phyloP scores from a whole-genome alignment of 2,888 invertebrate species.

The Tortricodes alternella region DNA sequence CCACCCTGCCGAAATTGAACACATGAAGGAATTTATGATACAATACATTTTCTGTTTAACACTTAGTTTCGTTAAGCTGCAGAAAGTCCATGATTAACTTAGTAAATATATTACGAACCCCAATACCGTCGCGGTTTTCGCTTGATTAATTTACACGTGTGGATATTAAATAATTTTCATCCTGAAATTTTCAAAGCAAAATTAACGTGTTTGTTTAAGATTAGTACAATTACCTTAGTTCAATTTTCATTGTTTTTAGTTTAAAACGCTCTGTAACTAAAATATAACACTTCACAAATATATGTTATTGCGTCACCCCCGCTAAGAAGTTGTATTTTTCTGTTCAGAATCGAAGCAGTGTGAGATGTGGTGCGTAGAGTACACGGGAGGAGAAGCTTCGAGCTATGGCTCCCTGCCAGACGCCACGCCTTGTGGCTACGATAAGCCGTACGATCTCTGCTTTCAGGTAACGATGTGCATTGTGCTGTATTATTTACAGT shows the following conservation, averaged over 20 bases:
- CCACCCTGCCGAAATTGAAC: no score
- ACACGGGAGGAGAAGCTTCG: conserved; percentile 61
- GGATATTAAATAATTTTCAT: no score
- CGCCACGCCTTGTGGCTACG: conserved; percentile 70
- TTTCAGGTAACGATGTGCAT: conserved; percentile 36
- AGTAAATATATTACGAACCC: neutral
- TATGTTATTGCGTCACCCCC: neutral
- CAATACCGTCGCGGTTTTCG: neutral
- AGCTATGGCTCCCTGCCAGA: conserved; percentile 65
- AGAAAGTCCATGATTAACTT: neutral
- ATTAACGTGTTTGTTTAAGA: neutral
- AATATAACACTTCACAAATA: neutral
- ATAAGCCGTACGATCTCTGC: conserved; percentile 67
- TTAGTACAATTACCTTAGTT: no score
- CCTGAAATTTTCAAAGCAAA: neutral
- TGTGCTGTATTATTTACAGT: neutral
- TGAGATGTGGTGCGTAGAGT: conserved; percentile 70
- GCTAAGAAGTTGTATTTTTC: no score
- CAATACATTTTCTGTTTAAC: no score
- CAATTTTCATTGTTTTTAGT: no score
- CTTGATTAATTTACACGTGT: neutral
- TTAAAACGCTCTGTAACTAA: no score
- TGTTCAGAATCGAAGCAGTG: conserved; percentile 64
- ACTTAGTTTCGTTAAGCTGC: no score
- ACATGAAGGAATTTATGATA: no score